phyloP scores from a whole-genome alignment of 1,140 invertebrate species.

The Eurytemora carolleeae region DNA sequence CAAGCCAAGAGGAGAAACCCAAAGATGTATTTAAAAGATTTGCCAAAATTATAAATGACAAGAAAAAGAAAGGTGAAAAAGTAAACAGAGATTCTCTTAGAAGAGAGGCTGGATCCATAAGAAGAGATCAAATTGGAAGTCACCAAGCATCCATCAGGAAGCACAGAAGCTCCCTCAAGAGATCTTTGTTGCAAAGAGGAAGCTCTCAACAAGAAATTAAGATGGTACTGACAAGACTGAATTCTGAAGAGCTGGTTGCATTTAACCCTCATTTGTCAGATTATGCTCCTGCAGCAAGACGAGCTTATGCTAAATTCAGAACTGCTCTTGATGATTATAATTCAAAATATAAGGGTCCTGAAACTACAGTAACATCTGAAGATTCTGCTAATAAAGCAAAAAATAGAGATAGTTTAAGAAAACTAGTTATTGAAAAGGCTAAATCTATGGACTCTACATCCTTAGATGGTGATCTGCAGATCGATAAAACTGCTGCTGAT shows the following conservation, averaged over 20 bases:
- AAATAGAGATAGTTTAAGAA: neutral
- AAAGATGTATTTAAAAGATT: slow-evolving; percentile 20
- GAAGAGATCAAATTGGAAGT: slow-evolving; percentile 17
- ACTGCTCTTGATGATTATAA: slow-evolving; percentile 15
- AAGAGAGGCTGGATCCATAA: slow-evolving; percentile 18
- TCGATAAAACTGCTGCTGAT: neutral
- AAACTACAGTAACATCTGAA: neutral
- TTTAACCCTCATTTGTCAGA: slow-evolving; percentile 19
- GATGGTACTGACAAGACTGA: slow-evolving; percentile 15
- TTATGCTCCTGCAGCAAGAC: slow-evolving; percentile 17
- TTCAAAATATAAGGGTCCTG: slow-evolving; percentile 17
- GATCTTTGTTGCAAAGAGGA: slow-evolving; percentile 6
- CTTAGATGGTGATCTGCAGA: neutral
- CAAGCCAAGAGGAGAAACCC: slow-evolving; percentile 17
- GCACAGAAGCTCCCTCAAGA: slow-evolving; percentile 17
- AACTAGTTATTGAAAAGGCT: neutral
- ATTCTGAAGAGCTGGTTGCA: slow-evolving; percentile 17
- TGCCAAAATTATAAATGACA: slow-evolving; percentile 19
- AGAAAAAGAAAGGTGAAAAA: slow-evolving; percentile 19
- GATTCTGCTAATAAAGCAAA: neutral
- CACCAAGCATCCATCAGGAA: slow-evolving; percentile 18
- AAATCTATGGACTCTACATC: neutral
- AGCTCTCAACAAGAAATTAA: slow-evolving; percentile 13
- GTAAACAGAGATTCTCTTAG: slow-evolving; percentile 15
- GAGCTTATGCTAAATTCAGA: slow-evolving; percentile 21